These are phyloP conservation scores for Marmota monax DNA, from an alignment of 2,113 vertebrate genomes.

Conservation along the genomic window DNA sequence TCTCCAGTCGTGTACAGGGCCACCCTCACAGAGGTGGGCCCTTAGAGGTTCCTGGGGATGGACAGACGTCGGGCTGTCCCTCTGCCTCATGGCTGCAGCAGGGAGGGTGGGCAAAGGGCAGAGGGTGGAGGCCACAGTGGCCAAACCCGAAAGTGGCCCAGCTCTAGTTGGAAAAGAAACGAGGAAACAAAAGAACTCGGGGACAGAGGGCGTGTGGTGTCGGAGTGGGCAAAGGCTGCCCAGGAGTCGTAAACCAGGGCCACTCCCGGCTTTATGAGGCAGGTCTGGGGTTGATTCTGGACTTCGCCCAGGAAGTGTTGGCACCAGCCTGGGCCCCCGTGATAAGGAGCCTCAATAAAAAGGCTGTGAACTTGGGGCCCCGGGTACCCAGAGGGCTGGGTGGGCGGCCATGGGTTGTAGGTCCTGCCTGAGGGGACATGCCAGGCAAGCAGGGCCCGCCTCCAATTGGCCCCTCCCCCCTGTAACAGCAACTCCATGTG, in stretches of 20 bases:
- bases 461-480: slow-evolving; percentile 47
- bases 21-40: neutral
- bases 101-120: slow-evolving; percentile 47
- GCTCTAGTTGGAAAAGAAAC: slow-evolving; percentile 24
- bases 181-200: slow-evolving; percentile 50
- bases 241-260: slow-evolving; percentile 41
- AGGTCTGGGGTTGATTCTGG: slow-evolving; percentile 51
- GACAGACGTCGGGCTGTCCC: neutral
- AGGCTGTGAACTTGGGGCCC: neutral
- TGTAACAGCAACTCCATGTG: slow-evolving; percentile 91
- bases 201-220: neutral
- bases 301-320: slow-evolving; percentile 72
- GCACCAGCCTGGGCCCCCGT: neutral
- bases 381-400: accelerated
- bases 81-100: neutral
- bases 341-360: slow-evolving; percentile 73
- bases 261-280: slow-evolving; percentile 74
- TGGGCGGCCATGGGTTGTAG: accelerated
- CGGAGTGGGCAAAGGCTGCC: slow-evolving; percentile 49
- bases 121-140: neutral
- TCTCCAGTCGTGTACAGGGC: neutral
- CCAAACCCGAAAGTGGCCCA: neutral
- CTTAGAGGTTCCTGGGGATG: neutral
- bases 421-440: neutral
- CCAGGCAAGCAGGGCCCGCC: neutral